Evolutionary conservation across 2,888 invertebrate genomes (phyloP), one percentile per base, ranked within the genome.

Genomic region (Eumerus sabulonum): DNA sequence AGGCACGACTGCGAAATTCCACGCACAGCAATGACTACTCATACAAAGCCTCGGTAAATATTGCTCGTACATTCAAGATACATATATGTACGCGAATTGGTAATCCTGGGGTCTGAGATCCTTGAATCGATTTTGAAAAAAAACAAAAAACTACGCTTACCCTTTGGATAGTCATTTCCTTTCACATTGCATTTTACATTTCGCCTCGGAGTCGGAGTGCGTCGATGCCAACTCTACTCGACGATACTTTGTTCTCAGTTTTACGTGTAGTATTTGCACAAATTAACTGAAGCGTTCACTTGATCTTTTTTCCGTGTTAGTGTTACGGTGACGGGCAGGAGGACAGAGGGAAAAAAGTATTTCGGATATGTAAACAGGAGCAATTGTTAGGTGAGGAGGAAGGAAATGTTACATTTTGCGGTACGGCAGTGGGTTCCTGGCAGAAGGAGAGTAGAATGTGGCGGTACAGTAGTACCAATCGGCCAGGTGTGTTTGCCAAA

Each of bases 261-360:
- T 27, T 27, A 27, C 27, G 27, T 14, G 38, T 71, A 48, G 54
- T 79, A 74, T 76, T 81, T 81, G 71, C 81, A 71, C 60, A 81
- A 76, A 71, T 81, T 71, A 81, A 81, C 70, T 81, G 70, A 81
- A 81, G 81, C 81, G 76, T 76, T 40, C 66, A 76, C 66, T 81
- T 81, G 76, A 66, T 81, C 81, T 76, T 76, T 70, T 76, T 56
- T 60, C n/a, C n/a, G n/a, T n/a, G n/a, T n/a, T n/a, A n/a, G 66
- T 57, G 64, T 45, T 59, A 38, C 54, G 38, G 19, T 54, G 14
- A 17, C 36, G 50, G 19, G 17, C 7, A 35, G 40, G 13, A 11
- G 16, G 17, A 27, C 59, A 54, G 50, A 53, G 51, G 36, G 42
- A 19, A 9, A 47, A 57, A 50, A 42, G 12, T 11, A 57, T 63